Conservation (phyloP, 2,113 vertebrate genomes). For the Pitta sordida region DNA sequence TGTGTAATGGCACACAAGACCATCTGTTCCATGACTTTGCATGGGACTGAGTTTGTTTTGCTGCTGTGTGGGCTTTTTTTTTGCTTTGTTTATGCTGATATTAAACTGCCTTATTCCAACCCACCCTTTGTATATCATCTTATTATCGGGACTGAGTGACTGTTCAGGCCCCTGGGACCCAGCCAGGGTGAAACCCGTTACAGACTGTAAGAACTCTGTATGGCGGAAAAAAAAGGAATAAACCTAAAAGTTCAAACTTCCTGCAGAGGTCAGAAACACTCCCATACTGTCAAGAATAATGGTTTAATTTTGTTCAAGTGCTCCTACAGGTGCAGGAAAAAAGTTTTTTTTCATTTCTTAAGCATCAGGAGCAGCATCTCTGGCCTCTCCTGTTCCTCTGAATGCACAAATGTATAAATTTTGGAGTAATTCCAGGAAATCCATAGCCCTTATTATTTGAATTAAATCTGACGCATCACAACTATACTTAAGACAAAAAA, state of each 20-base stretch:
- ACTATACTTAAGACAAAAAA: not conserved
- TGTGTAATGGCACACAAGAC: no score
- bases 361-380: not conserved
- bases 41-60: no score
- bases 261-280: not conserved
- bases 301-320: not conserved
- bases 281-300: not conserved
- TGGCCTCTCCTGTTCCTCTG: not conserved
- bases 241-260: not conserved
- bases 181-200: no score
- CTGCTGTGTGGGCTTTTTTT: no score
- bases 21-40: no score
- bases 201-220: not conserved
- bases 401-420: not conserved
- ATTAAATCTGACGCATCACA: rapidly evolving
- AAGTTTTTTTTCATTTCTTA: not conserved
- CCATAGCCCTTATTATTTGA: rapidly evolving
- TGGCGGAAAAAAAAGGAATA: not conserved
- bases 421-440: not conserved
- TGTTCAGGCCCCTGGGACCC: no score
- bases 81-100: no score
- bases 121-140: no score
- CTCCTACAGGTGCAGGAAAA: not conserved
- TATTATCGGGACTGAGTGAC: no score
- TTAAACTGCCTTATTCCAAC: no score